These are phyloP conservation scores for Ormyrus rosae DNA, from an alignment of 2,888 invertebrate genomes.

Conservation along the genomic window DNA sequence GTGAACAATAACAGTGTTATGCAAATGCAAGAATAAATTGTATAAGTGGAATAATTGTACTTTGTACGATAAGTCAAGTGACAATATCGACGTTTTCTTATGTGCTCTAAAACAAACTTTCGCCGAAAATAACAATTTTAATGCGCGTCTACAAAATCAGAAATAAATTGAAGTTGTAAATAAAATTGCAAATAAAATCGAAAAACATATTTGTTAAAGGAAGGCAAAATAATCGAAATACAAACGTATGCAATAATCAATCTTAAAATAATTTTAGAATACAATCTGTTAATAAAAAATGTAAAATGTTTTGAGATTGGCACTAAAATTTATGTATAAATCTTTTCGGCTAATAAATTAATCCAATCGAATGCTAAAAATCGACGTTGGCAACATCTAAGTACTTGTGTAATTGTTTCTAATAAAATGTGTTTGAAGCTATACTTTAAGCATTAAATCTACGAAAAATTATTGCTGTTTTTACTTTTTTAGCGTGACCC, in stretches of 20 bases:
- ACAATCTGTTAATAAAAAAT: slow-evolving; percentile 24
- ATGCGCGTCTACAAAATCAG: no score
- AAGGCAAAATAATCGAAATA: no score
- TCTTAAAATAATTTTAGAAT: not conserved
- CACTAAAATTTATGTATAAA: slow-evolving; percentile 17
- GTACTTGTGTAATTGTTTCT: slow-evolving; percentile 2
- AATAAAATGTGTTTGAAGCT: no score
- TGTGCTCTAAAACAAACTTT: slow-evolving; percentile 14
- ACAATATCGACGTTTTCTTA: slow-evolving; percentile 28
- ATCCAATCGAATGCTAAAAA: slow-evolving; percentile 8
- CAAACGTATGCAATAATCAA: not conserved
- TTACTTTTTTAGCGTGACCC: no score
- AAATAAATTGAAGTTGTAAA: no score
- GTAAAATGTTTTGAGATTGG: slow-evolving; percentile 33
- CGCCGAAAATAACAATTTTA: no score
- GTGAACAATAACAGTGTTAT: slow-evolving; percentile 18
- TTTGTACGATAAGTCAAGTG: slow-evolving; percentile 32
- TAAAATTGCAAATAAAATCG: no score
- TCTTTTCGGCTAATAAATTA: slow-evolving; percentile 6
- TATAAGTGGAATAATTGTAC: slow-evolving; percentile 38
- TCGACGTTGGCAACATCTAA: slow-evolving; percentile 35
- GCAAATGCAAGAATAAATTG: slow-evolving; percentile 33
- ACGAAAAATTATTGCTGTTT: no score
- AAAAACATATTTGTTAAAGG: no score
- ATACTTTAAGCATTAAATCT: no score